A percentile compares a stretch with the other conserved stretches of the same genome.
phyloP scores from a whole-genome alignment of 1,140 invertebrate genomes.

The Aradophagus sp. region DNA sequence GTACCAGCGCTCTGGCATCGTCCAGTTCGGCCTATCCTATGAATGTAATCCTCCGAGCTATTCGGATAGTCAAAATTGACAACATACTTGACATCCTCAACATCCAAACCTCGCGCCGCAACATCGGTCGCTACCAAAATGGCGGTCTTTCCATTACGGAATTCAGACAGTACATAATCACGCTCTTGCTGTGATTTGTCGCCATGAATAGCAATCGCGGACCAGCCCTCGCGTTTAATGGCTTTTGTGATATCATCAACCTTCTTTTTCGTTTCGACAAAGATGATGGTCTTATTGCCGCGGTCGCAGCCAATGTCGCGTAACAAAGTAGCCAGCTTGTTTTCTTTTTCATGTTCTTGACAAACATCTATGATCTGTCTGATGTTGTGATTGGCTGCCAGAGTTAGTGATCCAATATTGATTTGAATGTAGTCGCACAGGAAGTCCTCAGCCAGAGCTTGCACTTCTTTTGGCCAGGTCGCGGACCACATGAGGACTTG shows the following conservation, averaged over 20 bases:
- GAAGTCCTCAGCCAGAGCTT: slow-evolving; percentile 95
- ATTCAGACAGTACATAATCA: slow-evolving; percentile 94
- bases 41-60: slow-evolving; percentile 98
- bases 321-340: slow-evolving; percentile 85
- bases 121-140: slow-evolving; percentile 99
- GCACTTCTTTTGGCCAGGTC: slow-evolving; percentile 99
- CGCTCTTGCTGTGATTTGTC: slow-evolving; percentile 98
- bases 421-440: slow-evolving; percentile 91
- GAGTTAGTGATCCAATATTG: slow-evolving; percentile 94
- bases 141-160: slow-evolving; percentile 92
- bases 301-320: slow-evolving; percentile 90
- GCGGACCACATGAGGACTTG: slow-evolving; percentile 99
- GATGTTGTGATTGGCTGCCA: slow-evolving; percentile 98
- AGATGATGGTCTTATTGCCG: slow-evolving; percentile 96
- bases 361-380: slow-evolving; percentile 97
- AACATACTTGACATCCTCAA: slow-evolving; percentile 99
- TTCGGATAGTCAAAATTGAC: slow-evolving; percentile 99
- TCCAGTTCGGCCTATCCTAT: slow-evolving; percentile 97
- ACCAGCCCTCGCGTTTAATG: slow-evolving; percentile 89
- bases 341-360: slow-evolving; percentile 91
- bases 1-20: slow-evolving; percentile 95
- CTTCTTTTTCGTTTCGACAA: slow-evolving; percentile 98
- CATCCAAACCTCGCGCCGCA: slow-evolving; percentile 97
- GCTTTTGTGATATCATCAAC: slow-evolving; percentile 95
- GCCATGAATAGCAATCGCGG: slow-evolving; percentile 95